These are phyloP conservation scores for Stichopus chloronotus DNA, from an alignment of 35 echinoderm and acorn worm species.

Conservation along the genomic window DNA sequence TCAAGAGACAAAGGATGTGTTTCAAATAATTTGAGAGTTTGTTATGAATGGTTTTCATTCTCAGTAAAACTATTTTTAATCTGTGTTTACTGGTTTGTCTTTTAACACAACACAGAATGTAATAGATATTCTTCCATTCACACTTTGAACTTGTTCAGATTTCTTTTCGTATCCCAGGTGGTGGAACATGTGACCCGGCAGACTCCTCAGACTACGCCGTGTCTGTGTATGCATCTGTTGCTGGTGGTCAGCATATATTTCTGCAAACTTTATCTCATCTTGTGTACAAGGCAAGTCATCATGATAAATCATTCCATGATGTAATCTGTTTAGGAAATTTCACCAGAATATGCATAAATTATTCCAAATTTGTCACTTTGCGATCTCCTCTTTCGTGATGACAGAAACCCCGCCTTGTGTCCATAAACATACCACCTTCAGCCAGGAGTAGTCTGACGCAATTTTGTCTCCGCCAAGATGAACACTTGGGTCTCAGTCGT, in stretches of 20 bases:
- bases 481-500: conserved; percentile 76
- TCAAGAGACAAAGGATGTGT: too few species aligned
- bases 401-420: conserved; percentile 83
- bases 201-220: conserved; percentile 78
- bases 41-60: too few species aligned
- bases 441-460: conserved; percentile 63
- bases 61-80: too few species aligned
- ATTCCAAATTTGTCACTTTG: too few species aligned
- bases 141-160: too few species aligned
- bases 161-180: conserved; percentile 69
- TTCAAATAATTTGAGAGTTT: too few species aligned
- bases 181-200: conserved; percentile 89
- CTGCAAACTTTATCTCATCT: conserved; percentile 72
- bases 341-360: too few species aligned
- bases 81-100: too few species aligned
- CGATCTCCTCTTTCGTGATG: not conserved
- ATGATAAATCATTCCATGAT: too few species aligned
- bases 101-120: too few species aligned
- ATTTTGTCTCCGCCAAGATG: conserved; percentile 80
- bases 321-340: too few species aligned
- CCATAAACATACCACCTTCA: conserved; percentile 68
- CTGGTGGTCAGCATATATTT: conserved; percentile 35
- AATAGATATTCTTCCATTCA: too few species aligned
- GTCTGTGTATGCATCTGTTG: conserved; percentile 62
- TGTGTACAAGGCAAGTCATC: conserved; percentile 73